These are phyloP conservation scores for Lysiphlebus fabarum DNA, from an alignment of 1,140 invertebrate genomes.

Conservation along the genomic window DNA sequence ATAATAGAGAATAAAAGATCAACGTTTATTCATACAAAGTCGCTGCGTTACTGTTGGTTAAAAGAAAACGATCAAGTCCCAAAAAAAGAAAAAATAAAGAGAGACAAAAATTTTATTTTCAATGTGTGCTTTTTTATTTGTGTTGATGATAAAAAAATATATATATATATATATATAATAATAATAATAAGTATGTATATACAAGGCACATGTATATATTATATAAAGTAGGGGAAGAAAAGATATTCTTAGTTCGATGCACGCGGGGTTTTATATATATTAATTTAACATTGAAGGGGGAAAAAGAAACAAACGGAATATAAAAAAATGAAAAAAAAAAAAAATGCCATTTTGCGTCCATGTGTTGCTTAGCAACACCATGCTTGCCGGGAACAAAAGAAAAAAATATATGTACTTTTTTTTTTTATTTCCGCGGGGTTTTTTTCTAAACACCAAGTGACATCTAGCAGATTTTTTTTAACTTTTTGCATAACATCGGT, in stretches of 20 bases:
- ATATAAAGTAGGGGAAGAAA: not conserved
- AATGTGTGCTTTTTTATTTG: slow-evolving; percentile 7
- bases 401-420: too few relatives aligned
- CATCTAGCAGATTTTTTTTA: not conserved
- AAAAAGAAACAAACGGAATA: not conserved
- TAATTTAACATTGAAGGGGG: slow-evolving; percentile 20
- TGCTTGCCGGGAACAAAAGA: too few relatives aligned
- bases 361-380: slow-evolving; percentile 19
- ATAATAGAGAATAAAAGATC: too few relatives aligned
- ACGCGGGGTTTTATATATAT: slow-evolving; percentile 21
- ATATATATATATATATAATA: not conserved
- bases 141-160: slow-evolving; percentile 15
- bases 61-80: not conserved
- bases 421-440: too few relatives aligned
- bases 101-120: not conserved
- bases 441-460: too few relatives aligned
- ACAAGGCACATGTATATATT: not conserved
- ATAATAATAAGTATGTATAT: not conserved
- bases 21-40: too few relatives aligned
- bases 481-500: too few relatives aligned
- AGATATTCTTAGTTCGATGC: slow-evolving; percentile 21
- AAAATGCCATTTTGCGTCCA: too few relatives aligned
- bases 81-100: not conserved
- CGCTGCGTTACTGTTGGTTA: not conserved
- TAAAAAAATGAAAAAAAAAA: not conserved